A percentile compares a stretch with the other conserved stretches of the same genome.
Evolutionary conservation across 2,113 vertebrate genomes (phyloP).

Genomic region (Myrmophylax atrothorax): DNA sequence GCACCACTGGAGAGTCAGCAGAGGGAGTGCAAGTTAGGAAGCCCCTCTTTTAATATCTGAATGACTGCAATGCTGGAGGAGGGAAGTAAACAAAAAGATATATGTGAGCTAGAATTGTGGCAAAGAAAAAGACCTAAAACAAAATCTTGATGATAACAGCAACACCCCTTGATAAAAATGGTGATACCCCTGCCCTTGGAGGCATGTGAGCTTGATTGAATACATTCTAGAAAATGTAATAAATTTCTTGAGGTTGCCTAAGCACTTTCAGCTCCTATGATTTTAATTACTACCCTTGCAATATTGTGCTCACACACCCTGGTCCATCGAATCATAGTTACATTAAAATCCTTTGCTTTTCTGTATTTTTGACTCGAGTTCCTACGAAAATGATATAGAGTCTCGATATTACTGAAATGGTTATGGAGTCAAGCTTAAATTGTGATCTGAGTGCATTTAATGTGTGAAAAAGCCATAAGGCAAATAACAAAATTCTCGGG

Average conservation of each 20-base stretch:
- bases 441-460: constrained; percentile 35
- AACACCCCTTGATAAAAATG: not conserved
- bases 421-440: constrained; percentile 39
- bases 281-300: constrained; percentile 36
- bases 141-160: not conserved
- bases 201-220: not conserved
- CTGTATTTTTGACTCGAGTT: not conserved
- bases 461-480: constrained; percentile 63
- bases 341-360: not conserved
- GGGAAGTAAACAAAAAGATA: constrained; percentile 15
- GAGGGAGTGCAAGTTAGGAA: constrained; percentile 52
- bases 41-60: constrained; percentile 30
- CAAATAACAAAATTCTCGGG: constrained; percentile 47
- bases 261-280: not conserved
- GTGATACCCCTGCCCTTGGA: constrained; percentile 3
- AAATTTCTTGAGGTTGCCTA: not conserved
- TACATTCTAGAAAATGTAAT: not conserved
- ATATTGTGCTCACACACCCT: not conserved
- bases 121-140: not conserved
- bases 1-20: constrained; percentile 51
- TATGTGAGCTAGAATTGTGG: not conserved
- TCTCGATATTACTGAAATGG: not conserved
- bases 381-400: not conserved
- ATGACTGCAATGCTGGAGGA: not conserved
- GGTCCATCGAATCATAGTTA: not conserved